Conservation (phyloP, 2,113 vertebrate species). For the Myrmecobius fasciatus region DNA sequence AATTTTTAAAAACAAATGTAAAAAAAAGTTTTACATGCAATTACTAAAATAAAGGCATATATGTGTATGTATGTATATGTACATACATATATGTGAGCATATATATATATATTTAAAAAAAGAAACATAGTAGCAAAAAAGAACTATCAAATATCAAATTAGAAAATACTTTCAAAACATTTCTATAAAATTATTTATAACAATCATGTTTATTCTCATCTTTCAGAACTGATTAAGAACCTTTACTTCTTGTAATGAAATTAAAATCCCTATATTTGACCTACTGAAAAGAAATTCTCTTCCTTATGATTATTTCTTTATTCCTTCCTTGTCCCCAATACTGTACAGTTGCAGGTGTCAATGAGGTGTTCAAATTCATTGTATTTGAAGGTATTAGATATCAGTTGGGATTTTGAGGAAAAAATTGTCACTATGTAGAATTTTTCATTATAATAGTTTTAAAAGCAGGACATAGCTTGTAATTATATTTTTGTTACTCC, state of each 20-base stretch:
- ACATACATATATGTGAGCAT: too few relatives aligned
- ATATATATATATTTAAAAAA: too few relatives aligned
- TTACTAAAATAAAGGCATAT: too few relatives aligned
- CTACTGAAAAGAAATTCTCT: background rate
- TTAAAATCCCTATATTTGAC: background rate
- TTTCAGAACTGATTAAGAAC: background rate
- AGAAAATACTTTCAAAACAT: slow-evolving; percentile 24
- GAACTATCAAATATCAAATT: background rate
- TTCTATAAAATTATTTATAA: slow-evolving; percentile 42
- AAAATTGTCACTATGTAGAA: background rate
- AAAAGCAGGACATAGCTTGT: background rate
- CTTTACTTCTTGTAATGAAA: background rate
- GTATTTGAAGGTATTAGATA: background rate
- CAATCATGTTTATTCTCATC: background rate
- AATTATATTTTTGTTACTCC: background rate
- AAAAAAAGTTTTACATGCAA: too few relatives aligned
- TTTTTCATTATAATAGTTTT: background rate
- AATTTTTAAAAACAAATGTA: too few relatives aligned
- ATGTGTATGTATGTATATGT: too few relatives aligned
- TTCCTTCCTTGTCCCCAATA: background rate
- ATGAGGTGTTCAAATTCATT: background rate
- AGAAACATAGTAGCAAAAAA: background rate
- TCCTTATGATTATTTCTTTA: background rate
- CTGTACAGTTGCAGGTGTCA: background rate
- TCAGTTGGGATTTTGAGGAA: background rate